Evolutionary conservation across 1,140 invertebrate species (phyloP), one percentile per base, ranked within the genome.

Genomic region (Ips typographus): DNA sequence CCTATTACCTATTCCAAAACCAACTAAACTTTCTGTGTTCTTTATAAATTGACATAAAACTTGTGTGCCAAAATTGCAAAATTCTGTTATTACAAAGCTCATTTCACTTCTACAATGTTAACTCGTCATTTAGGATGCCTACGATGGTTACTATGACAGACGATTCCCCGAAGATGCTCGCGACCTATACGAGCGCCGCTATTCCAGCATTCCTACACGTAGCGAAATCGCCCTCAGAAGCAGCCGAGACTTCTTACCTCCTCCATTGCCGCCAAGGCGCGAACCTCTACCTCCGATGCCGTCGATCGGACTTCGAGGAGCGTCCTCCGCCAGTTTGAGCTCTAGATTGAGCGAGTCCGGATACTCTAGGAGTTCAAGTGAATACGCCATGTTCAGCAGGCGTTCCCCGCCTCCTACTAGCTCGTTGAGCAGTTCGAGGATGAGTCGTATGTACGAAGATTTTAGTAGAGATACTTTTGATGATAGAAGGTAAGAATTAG

Each of bases 381-480:
- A 91, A 70, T 92, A 92, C 79, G 89, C 90, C 64, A 91, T 93
- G 89, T 93, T 91, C 80, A 93, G 90, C 79, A 85, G 91, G 70
- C 84, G 91, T 75, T 91, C 90, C 72, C 90, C 91, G 8, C 83
- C 82, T 44, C 74, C 79, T 47, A 76, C 79, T 7, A 77, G 80
- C 60, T 80, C 80, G 62, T 78, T 83, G 65, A 77, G 82, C 65
- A 78, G 81, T 64, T 79, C 82, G 40, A 80, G 83, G 62, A 82
- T 76, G 68, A 68, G 78, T 78, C 87, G 88, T 76, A 88, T 91
- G 83, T 93, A 91, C 83, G 91, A 93, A 84, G 91, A 92, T 84
- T 92, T 92, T 79, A 92, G 90, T 81, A 85, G 91, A 73, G 91
- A 92, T 82, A 90, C 90, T 51, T 92, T 92, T 83, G 91, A 93